Evolutionary conservation across 2,113 vertebrate genomes (phyloP).

Genomic region (Sylvietta virens): DNA sequence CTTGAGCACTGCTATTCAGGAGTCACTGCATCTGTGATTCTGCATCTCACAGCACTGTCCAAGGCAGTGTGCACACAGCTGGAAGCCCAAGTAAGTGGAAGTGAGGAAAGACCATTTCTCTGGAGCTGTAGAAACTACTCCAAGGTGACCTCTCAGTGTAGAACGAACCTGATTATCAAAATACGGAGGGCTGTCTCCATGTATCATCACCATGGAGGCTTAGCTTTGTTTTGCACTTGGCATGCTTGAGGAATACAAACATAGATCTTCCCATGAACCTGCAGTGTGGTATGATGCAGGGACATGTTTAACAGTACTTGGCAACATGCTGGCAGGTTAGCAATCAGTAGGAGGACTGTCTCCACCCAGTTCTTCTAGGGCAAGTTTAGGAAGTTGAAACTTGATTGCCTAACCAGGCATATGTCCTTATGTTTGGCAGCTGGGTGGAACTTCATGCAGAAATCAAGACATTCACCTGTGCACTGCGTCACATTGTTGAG

Average conservation of each 20-base stretch:
- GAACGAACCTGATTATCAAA: not conserved
- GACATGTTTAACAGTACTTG: not conserved
- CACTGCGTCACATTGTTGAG: not conserved
- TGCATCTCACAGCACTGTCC: not conserved
- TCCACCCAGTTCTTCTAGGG: not conserved
- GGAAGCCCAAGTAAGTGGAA: not conserved
- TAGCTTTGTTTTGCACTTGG: not conserved
- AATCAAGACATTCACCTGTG: not conserved
- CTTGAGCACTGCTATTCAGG: not conserved
- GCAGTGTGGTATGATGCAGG: not conserved
- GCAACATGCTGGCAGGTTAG: not conserved
- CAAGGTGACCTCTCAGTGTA: fast-evolving
- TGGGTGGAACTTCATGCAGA: not conserved
- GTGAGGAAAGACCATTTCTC: not conserved
- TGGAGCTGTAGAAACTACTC: not conserved
- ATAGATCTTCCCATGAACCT: not conserved
- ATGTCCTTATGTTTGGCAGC: not conserved
- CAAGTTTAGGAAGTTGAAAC: not conserved
- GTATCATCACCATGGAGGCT: not conserved
- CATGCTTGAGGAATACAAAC: not conserved
- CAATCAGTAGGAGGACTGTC: not conserved
- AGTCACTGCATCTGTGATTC: not conserved
- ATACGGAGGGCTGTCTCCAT: fast-evolving
- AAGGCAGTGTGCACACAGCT: not conserved
- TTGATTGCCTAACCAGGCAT: not conserved